Conservation (phyloP, 2,888 invertebrate species). For the Nemotelus pantherinus region DNA sequence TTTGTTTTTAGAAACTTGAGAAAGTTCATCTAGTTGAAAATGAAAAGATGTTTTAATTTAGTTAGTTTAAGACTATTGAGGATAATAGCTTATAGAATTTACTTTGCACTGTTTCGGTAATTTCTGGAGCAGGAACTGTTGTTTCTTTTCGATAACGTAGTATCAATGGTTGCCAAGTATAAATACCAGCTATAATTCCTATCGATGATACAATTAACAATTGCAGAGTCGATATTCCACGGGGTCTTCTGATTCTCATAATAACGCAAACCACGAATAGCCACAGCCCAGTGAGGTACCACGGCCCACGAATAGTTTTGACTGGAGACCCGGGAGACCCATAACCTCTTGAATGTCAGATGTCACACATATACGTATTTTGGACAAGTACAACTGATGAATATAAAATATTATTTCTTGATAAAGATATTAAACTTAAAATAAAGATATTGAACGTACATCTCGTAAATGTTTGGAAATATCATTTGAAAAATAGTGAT, state of each 20-base stretch:
- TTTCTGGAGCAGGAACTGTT: background rate
- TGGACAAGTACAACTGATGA: too few species aligned
- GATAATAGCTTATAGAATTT: background rate
- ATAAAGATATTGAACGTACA: too few species aligned
- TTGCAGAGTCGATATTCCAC: constrained; percentile 61
- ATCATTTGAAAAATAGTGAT: too few species aligned
- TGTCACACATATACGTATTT: too few species aligned
- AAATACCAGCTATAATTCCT: constrained; percentile 62
- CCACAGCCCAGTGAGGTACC: too few species aligned
- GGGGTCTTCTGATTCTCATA: constrained; percentile 63
- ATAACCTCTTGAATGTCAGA: background rate
- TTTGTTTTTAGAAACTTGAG: constrained; percentile 56
- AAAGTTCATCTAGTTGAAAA: constrained; percentile 60
- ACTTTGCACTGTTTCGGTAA: background rate
- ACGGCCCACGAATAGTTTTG: background rate
- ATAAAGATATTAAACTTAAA: too few species aligned
- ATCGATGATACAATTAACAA: constrained; percentile 62
- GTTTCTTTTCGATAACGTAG: constrained; percentile 55
- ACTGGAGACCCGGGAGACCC: background rate
- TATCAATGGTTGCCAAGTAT: constrained; percentile 65
- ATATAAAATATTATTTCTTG: too few species aligned
- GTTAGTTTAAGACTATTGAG: background rate
- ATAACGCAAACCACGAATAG: constrained; percentile 35
- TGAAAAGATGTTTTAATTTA: constrained; percentile 1
- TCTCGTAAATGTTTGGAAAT: too few species aligned